Base-by-base conservation (phyloP, 23 tunicate species). In the Ascidia mentula region DNA sequence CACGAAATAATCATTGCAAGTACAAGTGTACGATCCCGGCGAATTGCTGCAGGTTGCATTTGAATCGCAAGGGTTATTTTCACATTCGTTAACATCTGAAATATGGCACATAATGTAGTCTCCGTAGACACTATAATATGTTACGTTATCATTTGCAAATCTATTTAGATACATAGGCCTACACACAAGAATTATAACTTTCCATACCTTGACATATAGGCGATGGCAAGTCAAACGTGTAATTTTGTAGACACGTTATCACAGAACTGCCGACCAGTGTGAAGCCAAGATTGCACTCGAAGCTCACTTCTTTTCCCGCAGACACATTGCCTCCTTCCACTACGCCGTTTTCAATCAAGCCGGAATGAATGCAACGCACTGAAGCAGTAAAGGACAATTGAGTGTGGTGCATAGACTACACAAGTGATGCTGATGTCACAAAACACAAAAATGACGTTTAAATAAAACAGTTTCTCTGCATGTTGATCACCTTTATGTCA, bases 21-120 rank as follows among this genome's bases (percentile, higher is more conserved):
- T 59, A 45, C 98, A 93, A 40, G 37, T 35, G 45, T 46, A 88
- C 8, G 81, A 38, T 7, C 98, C 98, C 28, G 20, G 36, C 22
- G 46, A 37, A 45, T 93, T 93, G 70, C 9, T 79, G 80, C 98
- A 93, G 0, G 83, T 76, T 28, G 93, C 93, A 60, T 93, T 84
- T 22, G 59, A 31, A 33, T 84, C 77, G 40, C 98, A 93, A 17
- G 89, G 92, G 3, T 59, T 37, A 39, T n/a, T 24, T 1, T 13
- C 36, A 46, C 98, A 93, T 75, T 93, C 98, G 40, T 93, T 83
- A 12, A 78, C 46, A 81, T 93, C 98, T 93, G 20, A 26, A 53
- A n/a, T n/a, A n/a, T n/a, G n/a, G n/a, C n/a, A n/a, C n/a, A n/a
- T n/a, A n/a, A n/a, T n/a, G n/a, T n/a, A n/a, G n/a, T n/a, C n/a